Evolutionary conservation across 2,113 vertebrate species (phyloP), one percentile per base, ranked within the genome.

Genomic region (Ciconia maguari): DNA sequence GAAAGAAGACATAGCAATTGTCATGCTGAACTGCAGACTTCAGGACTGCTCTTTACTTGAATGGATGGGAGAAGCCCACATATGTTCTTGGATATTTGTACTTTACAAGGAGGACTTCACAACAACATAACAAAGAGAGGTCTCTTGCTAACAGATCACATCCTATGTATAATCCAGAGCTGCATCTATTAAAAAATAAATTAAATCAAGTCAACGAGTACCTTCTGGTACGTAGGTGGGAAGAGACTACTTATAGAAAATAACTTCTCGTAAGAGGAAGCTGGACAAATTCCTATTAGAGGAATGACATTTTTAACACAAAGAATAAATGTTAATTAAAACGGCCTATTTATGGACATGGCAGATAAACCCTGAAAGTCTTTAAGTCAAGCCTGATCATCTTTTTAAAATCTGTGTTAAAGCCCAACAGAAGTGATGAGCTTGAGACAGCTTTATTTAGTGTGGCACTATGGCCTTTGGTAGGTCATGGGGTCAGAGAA

Each of bases 371-470:
- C 72, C 69, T 57, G 34, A 41, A 91, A 65, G 21, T 58, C 64
- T 88, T 66, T 78, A 77, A 86, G 46, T 70, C 79, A 95, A 92
- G 41, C 44, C 48, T 68, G 52, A 83, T 61, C 29, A 44, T 91
- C 57, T 75, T 90, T 89, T 52, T 41, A 79, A 95, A 89, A 70
- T 76, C 80, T 92, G 29, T 41, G 48, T 74, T 72, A 68, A 46
- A 94, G 34, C 7, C 5, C 65, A 94, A 57, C 16, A 87, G 51
- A 87, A 94, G 57, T 21, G 68, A 91, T 69, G 61, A 91, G 83
- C 44, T 94, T 85, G 80, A 89, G 93, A 92, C 77, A 95, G 89
- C 81, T 94, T 95, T 96, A 93, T 92, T 96, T 94, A 94, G 69
- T 85, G 69, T 65, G 89, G 89, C 52, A 71, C 74, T 85, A 8